A percentile compares a stretch with the other conserved stretches of the same genome.
Evolutionary conservation across 2,888 invertebrate genomes (phyloP).

Genomic region (Scaptomyza polygonia): DNA sequence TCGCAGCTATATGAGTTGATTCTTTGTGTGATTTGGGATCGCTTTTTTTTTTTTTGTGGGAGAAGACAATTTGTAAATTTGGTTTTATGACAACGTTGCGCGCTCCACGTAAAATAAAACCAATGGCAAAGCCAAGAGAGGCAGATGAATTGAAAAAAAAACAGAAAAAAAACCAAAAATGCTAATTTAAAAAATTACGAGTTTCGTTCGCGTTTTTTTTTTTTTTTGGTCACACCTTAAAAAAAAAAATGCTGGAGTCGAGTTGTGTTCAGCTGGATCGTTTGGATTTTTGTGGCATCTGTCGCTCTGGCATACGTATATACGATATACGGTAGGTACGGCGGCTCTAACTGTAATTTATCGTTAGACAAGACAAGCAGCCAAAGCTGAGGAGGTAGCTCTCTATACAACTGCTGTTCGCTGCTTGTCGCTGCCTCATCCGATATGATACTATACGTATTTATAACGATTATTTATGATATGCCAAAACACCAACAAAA

Average conservation of each 20-base stretch:
- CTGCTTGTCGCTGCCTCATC: conserved; percentile 38
- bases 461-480: conserved; percentile 76
- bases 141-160: conserved; percentile 9
- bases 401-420: conserved; percentile 10
- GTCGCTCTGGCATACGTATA: conserved; percentile 57
- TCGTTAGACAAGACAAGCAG: conserved; percentile 79
- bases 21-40: conserved; percentile 66
- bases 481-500: conserved; percentile 39
- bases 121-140: conserved; percentile 5
- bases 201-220: conserved; percentile 82
- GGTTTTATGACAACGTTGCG: conserved; percentile 78
- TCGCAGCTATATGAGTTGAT: conserved; percentile 66
- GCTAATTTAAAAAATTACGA: conserved; percentile 83
- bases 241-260: conserved; percentile 68
- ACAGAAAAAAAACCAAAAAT: conserved; percentile 71
- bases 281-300: conserved; percentile 14
- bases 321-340: conserved; percentile 79
- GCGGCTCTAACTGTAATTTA: conserved; percentile 80
- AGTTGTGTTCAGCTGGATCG: conserved; percentile 38
- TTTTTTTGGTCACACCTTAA: conserved; percentile 82
- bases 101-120: conserved; percentile 74
- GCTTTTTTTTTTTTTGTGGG: conserved; percentile 23
- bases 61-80: conserved; percentile 82
- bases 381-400: conserved; percentile 45
- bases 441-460: conserved; percentile 64